Evolutionary conservation across 2,888 invertebrate genomes (phyloP), one percentile per base, ranked within the genome.

Genomic region (Byasa hedistus): DNA sequence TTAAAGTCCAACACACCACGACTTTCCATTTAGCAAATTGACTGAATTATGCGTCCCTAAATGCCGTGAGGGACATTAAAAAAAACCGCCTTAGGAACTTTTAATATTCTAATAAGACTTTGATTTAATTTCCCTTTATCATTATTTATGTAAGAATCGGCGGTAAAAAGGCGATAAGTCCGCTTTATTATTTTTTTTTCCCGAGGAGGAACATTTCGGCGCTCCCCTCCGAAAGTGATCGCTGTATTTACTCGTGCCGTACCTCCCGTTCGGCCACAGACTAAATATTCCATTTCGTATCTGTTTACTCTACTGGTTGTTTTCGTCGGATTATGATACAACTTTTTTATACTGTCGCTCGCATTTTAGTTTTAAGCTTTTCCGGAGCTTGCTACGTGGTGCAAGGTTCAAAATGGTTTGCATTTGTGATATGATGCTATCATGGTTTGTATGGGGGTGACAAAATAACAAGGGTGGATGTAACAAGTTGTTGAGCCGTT

Each of bases 121-220:
- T 90, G 91, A 91, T 91, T 91, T 91, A 91, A 91, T 91, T 91
- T 90, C 87, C 85, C 81, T 91, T 91, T 91, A 91, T 91, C 89
- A 90, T 91, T 91, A 91, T 91, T 91, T 91, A 91, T 91, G 91
- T 86, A 89, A 84, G 85, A 80, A 82, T 81, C 82, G 83, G 76
- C 79, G 80, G 85, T 79, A 84, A 84, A 83, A 85, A 89, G 85
- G 84, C 88, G 88, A 85, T 89, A 89, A 91, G 88, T 80, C 85
- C 73, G 79, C 77, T 82, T 84, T 89, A 85, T 89, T 88, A 82
- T 87, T 85, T 82, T 90, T 85, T 79, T 52, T 15, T 15, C 12
- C 39, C 57, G 73, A 69, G 71, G 74, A 75, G 72, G 69, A 77
- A 75, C 77, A 79, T 81, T 80, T 78, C 65, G 71, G 27, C 69